A percentile compares a stretch with the other conserved stretches of the same genome.
phyloP scores from a whole-genome alignment of 2,888 invertebrate species.

The Scelioninae gen. 2 region DNA sequence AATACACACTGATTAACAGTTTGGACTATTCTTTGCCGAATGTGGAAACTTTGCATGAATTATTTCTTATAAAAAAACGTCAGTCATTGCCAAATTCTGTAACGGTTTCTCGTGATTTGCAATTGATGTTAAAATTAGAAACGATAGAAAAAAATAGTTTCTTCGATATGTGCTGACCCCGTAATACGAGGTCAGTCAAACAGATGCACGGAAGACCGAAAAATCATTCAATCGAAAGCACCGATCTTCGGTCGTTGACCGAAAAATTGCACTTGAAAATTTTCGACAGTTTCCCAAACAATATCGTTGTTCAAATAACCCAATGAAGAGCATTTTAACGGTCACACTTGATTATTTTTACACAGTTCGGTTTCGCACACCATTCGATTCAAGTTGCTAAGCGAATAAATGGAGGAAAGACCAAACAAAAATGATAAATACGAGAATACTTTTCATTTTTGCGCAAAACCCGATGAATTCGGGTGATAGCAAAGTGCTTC shows the following conservation, averaged over 20 bases:
- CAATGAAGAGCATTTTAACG: conserved; percentile 27
- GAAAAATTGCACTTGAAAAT: conserved; percentile 18
- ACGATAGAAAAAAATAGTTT: no score
- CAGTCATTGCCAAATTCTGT: no score
- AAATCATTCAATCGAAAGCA: no score
- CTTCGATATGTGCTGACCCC: no score
- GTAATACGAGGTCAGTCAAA: no score
- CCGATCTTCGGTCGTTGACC: conserved; percentile 6
- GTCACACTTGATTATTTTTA: conserved; percentile 35
- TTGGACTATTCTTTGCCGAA: no score
- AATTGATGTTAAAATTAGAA: no score
- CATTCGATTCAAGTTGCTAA: background rate
- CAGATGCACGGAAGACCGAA: no score
- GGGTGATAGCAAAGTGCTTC: conserved; percentile 29
- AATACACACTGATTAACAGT: background rate
- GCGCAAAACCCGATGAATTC: conserved; percentile 24
- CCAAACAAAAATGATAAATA: conserved; percentile 47
- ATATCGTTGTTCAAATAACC: conserved; percentile 37
- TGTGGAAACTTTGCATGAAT: no score
- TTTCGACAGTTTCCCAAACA: conserved; percentile 39
- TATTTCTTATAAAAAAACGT: no score
- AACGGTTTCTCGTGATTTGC: no score
- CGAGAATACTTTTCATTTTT: conserved; percentile 44
- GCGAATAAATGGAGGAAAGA: conserved; percentile 36
- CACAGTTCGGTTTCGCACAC: conserved; percentile 8